Base-by-base conservation (phyloP, 1,140 invertebrate genomes). In the Heliconius hermathena region DNA sequence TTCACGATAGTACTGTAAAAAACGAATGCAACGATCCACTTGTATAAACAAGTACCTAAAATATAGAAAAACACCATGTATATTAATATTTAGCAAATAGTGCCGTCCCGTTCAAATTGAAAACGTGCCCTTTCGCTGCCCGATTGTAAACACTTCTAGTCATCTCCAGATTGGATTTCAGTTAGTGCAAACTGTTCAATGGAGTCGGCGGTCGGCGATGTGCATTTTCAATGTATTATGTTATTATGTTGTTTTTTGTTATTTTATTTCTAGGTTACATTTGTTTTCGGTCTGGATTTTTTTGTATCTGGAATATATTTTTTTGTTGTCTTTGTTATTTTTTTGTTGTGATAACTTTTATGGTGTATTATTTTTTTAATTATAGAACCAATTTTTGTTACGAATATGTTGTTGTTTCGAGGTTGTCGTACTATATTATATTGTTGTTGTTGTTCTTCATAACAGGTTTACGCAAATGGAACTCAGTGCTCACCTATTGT, bases 71-170 rank as follows among this genome's bases (percentile, higher is more conserved):
- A 52, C 49, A 52, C 49, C n/a, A 29, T 66, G n/a, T 66, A 70
- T 77, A 77, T 80, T 80, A 82, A 82, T 82, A 80, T 82, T 54
- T 74, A 80, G 36, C 76, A 77, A 82, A 81, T 76, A 74, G 76
- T 36, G 54, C 72, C 57, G 54, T 38, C 33, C 78, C 73, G 76
- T 77, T 79, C 57, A 83, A 81, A 83, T 81, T 83, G 81, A 77
- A 79, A 82, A 84, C 76, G 81, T 82, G 81, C 78, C 70, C 54
- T 60, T 38, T 36, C 49, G 36, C 52, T 26, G 74, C 70, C 60
- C 60, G 66, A 73, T 74, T 66, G 78, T 77, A 82, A 82, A 82
- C 81, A 82, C 75, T 78, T 74, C 72, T 76, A 73, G 60, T 73
- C 49, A 71, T 70, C 26, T 77, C 66, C 76, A 74, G 72, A 80